A percentile compares a stretch with the other conserved stretches of the same genome.
phyloP scores from a whole-genome alignment of 2,888 invertebrate species.

The Linnaemya vulpina region DNA sequence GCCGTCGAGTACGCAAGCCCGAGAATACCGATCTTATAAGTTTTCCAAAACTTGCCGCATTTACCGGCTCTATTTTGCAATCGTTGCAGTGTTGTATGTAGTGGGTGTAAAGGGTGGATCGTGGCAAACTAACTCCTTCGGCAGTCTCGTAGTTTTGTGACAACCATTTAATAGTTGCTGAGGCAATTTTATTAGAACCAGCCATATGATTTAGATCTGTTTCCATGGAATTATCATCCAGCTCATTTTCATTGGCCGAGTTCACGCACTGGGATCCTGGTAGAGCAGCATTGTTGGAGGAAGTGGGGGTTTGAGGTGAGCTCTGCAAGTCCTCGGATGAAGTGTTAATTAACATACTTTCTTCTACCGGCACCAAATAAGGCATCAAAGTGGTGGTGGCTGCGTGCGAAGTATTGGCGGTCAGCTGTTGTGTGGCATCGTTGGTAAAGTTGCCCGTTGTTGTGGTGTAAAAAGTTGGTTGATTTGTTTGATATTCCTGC shows the following conservation, averaged over 20 bases:
- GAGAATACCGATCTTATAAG: constrained; percentile 98
- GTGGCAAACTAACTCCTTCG: constrained; percentile 94
- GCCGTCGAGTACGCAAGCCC: constrained; percentile 95
- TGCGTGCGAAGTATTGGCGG: constrained; percentile 79
- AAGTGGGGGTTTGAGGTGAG: constrained; percentile 84
- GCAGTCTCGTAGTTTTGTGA: constrained; percentile 99
- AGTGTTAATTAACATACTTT: constrained; percentile 85
- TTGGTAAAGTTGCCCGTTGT: constrained; percentile 73
- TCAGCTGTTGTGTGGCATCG: constrained; percentile 76
- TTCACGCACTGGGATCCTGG: constrained; percentile 83
- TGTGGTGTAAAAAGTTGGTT: constrained; percentile 87
- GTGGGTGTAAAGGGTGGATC: constrained; percentile 98
- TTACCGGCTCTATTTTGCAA: constrained; percentile 98
- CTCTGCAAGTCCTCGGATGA: constrained; percentile 82
- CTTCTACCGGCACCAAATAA: constrained; percentile 89
- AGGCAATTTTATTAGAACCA: constrained; percentile 88
- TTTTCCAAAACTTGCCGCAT: constrained; percentile 99
- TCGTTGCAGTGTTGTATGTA: constrained; percentile 97
- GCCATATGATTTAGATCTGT: constrained; percentile 79
- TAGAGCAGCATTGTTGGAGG: constrained; percentile 86
- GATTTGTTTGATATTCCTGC: constrained; percentile 84
- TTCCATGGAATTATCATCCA: constrained; percentile 79
- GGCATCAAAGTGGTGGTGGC: constrained; percentile 82
- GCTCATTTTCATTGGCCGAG: constrained; percentile 73
- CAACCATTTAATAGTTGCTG: constrained; percentile 98